Conservation (phyloP, 2,797 vertebrate genomes). For the Siniperca undulata region DNA sequence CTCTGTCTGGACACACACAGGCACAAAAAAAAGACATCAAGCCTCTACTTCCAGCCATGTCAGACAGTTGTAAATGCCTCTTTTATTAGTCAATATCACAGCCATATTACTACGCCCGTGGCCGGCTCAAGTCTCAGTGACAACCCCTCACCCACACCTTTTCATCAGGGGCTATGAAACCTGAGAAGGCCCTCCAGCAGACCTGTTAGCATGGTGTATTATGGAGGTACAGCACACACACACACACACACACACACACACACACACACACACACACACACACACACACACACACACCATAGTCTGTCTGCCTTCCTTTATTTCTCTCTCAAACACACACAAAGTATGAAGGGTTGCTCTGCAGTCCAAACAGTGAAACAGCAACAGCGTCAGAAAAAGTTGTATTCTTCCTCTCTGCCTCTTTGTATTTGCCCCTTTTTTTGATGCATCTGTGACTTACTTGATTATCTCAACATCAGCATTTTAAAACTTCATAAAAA, state of each 20-base stretch:
- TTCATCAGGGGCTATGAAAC: slow-evolving; percentile 81
- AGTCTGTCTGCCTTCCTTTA: slow-evolving; percentile 11
- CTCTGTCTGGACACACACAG: slow-evolving; percentile 12
- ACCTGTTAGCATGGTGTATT: slow-evolving; percentile 34
- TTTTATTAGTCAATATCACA: slow-evolving; percentile 73
- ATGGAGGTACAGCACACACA: slow-evolving; percentile 14
- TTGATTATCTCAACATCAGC: background rate
- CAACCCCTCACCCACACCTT: slow-evolving; percentile 78
- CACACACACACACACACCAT: background rate
- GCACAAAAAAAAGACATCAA: slow-evolving; percentile 28
- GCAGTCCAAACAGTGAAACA: slow-evolving; percentile 9
- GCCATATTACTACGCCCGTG: slow-evolving; percentile 39
- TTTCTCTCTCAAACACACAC: slow-evolving; percentile 9
- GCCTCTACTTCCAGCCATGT: slow-evolving; percentile 51
- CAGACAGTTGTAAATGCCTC: slow-evolving; percentile 72
- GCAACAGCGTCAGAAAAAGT: background rate
- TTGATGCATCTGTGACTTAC: background rate
- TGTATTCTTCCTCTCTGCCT: background rate
- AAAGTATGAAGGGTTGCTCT: slow-evolving; percentile 21
- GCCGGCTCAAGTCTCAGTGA: slow-evolving; percentile 59
- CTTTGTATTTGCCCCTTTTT: background rate
- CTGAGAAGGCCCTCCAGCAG: slow-evolving; percentile 57
- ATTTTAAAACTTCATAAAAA: background rate
- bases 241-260: slow-evolving; percentile 1
- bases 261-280: slow-evolving; percentile 8